A percentile compares a stretch with the other conserved stretches of the same genome.
These are phyloP conservation scores for Spizaetus ornatus DNA, from an alignment of 2,113 vertebrate species.

Conservation along the genomic window DNA sequence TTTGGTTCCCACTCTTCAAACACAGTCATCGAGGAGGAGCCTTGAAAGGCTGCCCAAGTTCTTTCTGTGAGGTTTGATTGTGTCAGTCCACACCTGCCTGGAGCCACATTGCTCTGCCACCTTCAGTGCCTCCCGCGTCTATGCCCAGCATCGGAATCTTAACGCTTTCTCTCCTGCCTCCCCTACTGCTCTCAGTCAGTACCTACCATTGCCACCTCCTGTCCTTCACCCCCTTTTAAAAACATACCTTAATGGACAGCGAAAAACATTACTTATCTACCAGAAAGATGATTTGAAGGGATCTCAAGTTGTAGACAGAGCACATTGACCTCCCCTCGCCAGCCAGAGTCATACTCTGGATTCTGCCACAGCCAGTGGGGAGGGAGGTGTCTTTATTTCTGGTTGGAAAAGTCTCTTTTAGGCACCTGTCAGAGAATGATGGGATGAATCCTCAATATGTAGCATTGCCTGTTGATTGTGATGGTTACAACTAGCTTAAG, in stretches of 20 bases:
- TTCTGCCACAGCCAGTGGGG: not conserved
- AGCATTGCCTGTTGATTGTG: not conserved
- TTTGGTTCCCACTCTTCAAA: not conserved
- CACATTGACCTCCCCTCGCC: fast-evolving
- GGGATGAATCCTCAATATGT: not conserved
- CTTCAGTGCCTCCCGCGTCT: not conserved
- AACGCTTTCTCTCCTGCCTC: not conserved
- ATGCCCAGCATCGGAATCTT: not conserved
- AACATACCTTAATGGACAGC: not conserved
- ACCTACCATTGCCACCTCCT: not conserved
- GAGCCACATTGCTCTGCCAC: not conserved
- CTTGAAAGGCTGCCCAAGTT: not conserved
- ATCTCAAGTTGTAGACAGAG: not conserved
- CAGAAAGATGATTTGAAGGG: not conserved
- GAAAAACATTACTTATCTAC: not conserved
- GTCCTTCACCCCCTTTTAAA: not conserved
- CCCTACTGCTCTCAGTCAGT: not conserved
- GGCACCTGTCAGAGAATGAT: not conserved
- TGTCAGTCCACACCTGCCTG: not conserved
- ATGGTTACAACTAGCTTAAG: not conserved
- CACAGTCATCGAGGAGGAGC: not conserved
- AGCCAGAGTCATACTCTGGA: not conserved
- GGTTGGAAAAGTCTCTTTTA: not conserved
- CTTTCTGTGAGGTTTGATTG: not conserved
- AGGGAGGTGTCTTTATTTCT: not conserved